Conservation (phyloP, 2,797 vertebrate species). For the Anguilla obscura region DNA sequence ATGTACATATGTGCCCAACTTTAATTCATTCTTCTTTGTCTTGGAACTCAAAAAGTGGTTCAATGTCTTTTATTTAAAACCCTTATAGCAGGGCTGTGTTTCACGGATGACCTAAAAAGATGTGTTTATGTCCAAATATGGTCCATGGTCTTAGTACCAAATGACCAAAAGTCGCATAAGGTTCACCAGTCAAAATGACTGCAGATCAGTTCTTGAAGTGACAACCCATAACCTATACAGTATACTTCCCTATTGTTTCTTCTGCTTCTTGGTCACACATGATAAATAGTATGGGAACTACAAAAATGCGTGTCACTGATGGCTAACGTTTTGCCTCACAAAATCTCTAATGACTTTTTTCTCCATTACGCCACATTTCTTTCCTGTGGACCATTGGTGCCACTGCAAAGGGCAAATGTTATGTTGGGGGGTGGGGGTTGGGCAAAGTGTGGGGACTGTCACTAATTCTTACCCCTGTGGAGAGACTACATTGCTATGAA, state of each 20-base stretch:
- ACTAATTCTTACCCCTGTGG: background rate
- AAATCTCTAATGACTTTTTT: background rate
- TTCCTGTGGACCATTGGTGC: background rate
- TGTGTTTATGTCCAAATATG: background rate
- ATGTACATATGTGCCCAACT: conserved; percentile 42
- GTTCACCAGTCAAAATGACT: background rate
- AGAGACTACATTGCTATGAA: background rate
- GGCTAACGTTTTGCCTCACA: background rate
- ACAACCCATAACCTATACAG: background rate
- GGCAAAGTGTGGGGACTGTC: background rate
- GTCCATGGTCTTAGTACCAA: background rate
- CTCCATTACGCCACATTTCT: background rate
- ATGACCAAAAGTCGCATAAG: background rate
- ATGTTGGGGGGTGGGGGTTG: background rate
- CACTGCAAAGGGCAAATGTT: background rate
- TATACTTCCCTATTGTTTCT: background rate
- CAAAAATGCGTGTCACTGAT: background rate
- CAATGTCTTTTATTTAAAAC: background rate
- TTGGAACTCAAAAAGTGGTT: background rate
- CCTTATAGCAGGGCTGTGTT: background rate
- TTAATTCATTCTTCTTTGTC: background rate
- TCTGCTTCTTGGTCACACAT: background rate
- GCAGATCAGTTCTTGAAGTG: background rate
- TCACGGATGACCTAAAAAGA: background rate
- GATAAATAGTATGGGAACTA: background rate